Evolutionary conservation across 2,797 vertebrate species (phyloP).

Genomic region (Channallabes apus): DNA sequence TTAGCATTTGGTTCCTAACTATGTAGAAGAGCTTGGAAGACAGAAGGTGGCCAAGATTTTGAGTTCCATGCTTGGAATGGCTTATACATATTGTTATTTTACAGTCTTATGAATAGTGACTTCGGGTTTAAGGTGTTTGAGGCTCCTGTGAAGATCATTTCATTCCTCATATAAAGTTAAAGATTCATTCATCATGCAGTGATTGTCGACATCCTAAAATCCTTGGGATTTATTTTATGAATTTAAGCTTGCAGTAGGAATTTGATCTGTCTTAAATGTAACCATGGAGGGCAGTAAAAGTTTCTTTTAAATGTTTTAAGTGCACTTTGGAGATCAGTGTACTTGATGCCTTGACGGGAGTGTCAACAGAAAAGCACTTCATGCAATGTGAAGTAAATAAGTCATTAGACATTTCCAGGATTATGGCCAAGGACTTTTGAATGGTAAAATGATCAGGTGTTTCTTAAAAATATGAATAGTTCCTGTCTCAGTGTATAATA

Average conservation of each 20-base stretch:
- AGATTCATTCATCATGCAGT: neutral
- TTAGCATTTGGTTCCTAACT: conserved; percentile 21
- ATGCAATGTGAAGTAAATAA: conserved; percentile 19
- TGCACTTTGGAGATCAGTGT: conserved; percentile 23
- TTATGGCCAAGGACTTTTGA: conserved; percentile 8
- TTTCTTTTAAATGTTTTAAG: conserved; percentile 4
- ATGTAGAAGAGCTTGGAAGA: conserved; percentile 27
- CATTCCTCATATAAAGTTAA: neutral
- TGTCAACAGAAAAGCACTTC: conserved; percentile 14
- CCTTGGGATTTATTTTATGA: neutral
- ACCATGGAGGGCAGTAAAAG: conserved; percentile 17
- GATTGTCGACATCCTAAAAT: neutral
- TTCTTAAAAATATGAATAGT: neutral
- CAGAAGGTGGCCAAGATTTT: neutral
- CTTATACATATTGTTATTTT: neutral
- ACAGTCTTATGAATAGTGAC: neutral
- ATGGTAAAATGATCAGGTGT: neutral
- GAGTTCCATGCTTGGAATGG: neutral
- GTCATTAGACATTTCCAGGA: conserved; percentile 18
- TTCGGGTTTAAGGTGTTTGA: neutral
- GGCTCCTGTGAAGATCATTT: neutral
- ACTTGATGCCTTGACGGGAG: conserved; percentile 7
- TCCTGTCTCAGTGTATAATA: neutral
- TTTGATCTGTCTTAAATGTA: conserved; percentile 22
- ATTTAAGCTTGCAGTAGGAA: conserved; percentile 8